phyloP scores from a whole-genome alignment of 2,888 invertebrate genomes.

The Desoria tigrina region DNA sequence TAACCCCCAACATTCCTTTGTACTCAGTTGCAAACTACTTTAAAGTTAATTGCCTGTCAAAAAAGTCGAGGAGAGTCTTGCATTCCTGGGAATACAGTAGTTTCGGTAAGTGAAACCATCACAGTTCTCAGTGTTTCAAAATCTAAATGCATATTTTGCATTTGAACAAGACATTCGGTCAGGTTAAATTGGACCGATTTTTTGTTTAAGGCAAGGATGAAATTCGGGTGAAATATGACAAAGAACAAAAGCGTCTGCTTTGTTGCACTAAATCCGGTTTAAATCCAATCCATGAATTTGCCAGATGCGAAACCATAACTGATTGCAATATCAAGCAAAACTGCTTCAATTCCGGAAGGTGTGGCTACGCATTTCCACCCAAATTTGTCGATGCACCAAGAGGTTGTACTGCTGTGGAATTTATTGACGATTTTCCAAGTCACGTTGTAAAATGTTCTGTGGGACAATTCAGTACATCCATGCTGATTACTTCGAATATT shows the following conservation, averaged over 20 bases:
- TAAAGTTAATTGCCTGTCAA: constrained; percentile 49
- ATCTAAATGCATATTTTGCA: too few species aligned
- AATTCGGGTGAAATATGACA: constrained; percentile 41
- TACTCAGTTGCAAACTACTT: constrained; percentile 47
- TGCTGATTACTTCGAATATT: constrained; percentile 43
- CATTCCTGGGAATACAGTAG: constrained; percentile 50
- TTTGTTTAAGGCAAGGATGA: constrained; percentile 38
- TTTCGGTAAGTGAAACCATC: too few species aligned
- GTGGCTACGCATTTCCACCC: constrained; percentile 49
- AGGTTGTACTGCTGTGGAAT: constrained; percentile 48
- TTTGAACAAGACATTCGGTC: too few species aligned
- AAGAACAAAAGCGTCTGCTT: constrained; percentile 39
- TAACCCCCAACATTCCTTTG: constrained; percentile 45
- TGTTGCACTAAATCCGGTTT: constrained; percentile 49
- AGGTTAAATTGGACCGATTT: too few species aligned
- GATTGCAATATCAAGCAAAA: constrained; percentile 48
- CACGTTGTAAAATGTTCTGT: constrained; percentile 47
- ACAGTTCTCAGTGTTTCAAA: too few species aligned
- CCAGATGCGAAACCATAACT: constrained; percentile 49
- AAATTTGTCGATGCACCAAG: constrained; percentile 46
- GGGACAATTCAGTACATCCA: constrained; percentile 34
- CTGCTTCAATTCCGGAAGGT: constrained; percentile 48
- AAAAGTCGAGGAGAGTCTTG: constrained; percentile 35
- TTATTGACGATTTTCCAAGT: constrained; percentile 45
- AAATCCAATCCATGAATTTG: constrained; percentile 44